These are phyloP conservation scores for Acestrorhynchus altus DNA, from an alignment of 2,797 vertebrate species.

Conservation along the genomic window DNA sequence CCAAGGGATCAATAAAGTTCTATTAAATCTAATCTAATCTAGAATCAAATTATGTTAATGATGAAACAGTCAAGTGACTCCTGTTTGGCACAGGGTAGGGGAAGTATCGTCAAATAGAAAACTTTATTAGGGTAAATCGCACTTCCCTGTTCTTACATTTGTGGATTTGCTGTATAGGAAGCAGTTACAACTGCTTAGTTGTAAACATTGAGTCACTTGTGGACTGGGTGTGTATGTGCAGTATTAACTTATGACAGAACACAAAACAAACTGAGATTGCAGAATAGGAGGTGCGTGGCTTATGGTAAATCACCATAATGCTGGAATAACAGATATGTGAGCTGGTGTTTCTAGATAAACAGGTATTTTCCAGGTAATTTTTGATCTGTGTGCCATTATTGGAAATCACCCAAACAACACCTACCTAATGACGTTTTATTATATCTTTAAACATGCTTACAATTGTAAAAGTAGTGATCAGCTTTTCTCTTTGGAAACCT, in stretches of 20 bases:
- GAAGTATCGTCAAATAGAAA: background rate
- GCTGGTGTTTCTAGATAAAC: slow-evolving; percentile 24
- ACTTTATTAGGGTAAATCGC: background rate
- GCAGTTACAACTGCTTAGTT: too few species aligned
- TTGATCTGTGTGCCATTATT: background rate
- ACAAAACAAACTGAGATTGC: slow-evolving; percentile 36
- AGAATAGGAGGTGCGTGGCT: background rate
- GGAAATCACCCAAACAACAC: slow-evolving; percentile 12
- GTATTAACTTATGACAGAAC: slow-evolving; percentile 10
- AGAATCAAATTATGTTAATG: background rate
- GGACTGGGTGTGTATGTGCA: slow-evolving; percentile 28
- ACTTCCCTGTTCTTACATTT: background rate
- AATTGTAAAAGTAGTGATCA: background rate
- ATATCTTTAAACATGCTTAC: too few species aligned
- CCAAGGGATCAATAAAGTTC: too few species aligned
- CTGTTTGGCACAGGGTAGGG: background rate
- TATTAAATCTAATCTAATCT: too few species aligned
- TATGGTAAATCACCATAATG: slow-evolving; percentile 19
- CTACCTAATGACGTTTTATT: background rate
- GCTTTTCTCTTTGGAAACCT: too few species aligned
- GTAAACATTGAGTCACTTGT: background rate
- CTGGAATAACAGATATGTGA: background rate
- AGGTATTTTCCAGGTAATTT: slow-evolving; percentile 19
- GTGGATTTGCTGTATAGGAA: background rate
- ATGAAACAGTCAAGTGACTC: background rate